Percentiles rank a stretch among this genome's conserved stretches.
Evolutionary conservation across 2,113 vertebrate genomes (phyloP).

Genomic region (Stictonetta naevosa): DNA sequence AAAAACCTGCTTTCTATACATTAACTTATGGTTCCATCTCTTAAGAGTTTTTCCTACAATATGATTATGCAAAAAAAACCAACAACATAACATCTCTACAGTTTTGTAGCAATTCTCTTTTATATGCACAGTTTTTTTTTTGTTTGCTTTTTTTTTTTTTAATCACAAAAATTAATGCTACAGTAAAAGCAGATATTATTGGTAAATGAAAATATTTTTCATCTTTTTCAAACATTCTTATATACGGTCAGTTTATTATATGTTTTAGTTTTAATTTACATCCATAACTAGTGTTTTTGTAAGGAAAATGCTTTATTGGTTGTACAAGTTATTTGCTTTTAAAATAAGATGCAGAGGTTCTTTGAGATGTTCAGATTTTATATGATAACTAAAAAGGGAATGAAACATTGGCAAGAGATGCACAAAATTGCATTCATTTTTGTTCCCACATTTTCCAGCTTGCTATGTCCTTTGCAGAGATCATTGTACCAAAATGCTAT

Average conservation of each 20-base stretch:
- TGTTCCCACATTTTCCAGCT: conserved; percentile 54
- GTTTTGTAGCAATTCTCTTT: not conserved
- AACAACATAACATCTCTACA: not conserved
- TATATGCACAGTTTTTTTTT: not conserved
- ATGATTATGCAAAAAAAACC: not conserved
- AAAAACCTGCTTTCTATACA: not conserved
- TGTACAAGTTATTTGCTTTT: not conserved
- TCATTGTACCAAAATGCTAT: conserved; percentile 69
- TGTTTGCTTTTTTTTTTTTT: not conserved
- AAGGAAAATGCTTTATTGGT: not conserved
- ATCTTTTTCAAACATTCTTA: not conserved
- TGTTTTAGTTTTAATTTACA: not conserved
- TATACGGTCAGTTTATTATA: not conserved
- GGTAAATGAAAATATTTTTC: not conserved
- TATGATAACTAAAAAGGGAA: conserved; percentile 44
- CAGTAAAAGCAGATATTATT: not conserved
- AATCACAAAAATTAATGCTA: not conserved
- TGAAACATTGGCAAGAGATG: conserved; percentile 21
- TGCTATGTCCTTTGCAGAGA: conserved; percentile 57
- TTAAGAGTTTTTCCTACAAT: not conserved
- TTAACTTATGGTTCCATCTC: not conserved
- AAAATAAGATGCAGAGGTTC: not conserved
- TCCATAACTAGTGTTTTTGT: not conserved
- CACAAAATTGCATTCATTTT: conserved; percentile 47
- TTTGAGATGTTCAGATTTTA: conserved; percentile 15